These are phyloP conservation scores for Sarcophaga variegata DNA, from an alignment of 2,888 invertebrate genomes.

Conservation along the genomic window DNA sequence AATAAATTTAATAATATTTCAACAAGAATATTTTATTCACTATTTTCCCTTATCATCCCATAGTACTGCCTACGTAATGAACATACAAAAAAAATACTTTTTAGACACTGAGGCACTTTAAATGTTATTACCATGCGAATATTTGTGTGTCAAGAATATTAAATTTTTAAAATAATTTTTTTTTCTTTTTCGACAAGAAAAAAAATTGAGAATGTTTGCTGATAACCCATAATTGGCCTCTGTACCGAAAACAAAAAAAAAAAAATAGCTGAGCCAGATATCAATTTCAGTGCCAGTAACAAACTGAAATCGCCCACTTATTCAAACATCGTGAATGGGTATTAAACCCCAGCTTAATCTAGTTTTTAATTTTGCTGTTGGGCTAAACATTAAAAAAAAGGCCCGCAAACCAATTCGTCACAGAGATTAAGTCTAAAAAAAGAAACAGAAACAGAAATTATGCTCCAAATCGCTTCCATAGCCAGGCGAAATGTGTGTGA, in stretches of 20 bases:
- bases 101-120: constrained; percentile 37
- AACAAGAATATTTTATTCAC: background rate
- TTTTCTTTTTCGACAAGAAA: background rate
- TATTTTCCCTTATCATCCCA: background rate
- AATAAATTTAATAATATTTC: background rate
- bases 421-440: constrained; percentile 6
- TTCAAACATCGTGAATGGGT: too few species aligned
- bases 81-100: background rate
- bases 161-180: background rate
- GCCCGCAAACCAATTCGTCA: constrained; percentile 16
- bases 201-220: background rate
- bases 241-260: too few species aligned
- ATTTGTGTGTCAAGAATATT: background rate
- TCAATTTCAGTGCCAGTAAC: too few species aligned
- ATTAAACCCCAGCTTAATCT: constrained; percentile 1
- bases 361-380: constrained; percentile 38
- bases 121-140: background rate
- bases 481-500: background rate
- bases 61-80: background rate
- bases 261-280: too few species aligned
- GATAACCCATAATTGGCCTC: constrained; percentile 37
- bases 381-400: background rate
- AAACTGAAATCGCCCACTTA: too few species aligned
- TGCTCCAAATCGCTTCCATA: background rate
- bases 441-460: constrained; percentile 6